Percentiles rank a stretch among this genome's conserved stretches.
Evolutionary conservation across 2,797 vertebrate species (phyloP).

Genomic region (Lutjanus argentimaculatus): DNA sequence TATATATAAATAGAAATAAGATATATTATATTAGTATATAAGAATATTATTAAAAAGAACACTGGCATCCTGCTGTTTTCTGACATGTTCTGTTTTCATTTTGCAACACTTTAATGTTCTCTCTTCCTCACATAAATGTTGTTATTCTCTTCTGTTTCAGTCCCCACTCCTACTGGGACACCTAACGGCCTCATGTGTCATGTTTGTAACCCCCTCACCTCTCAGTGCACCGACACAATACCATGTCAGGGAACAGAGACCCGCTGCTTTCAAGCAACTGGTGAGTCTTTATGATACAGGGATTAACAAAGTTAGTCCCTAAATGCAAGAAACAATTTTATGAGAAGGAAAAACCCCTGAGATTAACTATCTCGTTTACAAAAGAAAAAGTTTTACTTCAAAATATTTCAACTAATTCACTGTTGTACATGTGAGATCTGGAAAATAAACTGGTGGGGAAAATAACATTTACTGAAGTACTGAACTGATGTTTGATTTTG

Average conservation of each 20-base stretch:
- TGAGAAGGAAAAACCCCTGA: no score
- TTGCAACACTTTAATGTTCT: neutral
- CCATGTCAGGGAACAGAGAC: neutral
- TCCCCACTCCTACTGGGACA: accelerated
- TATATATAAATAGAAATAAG: no score
- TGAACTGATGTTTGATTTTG: no score
- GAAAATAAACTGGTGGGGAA: no score
- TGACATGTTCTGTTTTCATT: neutral
- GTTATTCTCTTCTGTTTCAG: constrained; percentile 22
- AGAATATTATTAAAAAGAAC: neutral
- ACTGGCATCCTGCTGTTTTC: neutral
- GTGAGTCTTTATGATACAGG: constrained; percentile 15
- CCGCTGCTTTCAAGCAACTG: constrained; percentile 8
- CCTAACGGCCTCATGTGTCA: neutral
- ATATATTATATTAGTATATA: no score
- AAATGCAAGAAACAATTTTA: no score
- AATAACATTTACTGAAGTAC: no score
- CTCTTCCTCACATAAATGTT: neutral
- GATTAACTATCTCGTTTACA: no score
- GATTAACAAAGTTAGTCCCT: no score
- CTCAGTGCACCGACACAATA: neutral
- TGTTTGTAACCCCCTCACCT: neutral
- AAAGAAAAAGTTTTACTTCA: no score
- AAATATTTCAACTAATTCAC: no score
- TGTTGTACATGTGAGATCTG: no score